These are phyloP conservation scores for Endomychus coccineus DNA, from an alignment of 2,888 invertebrate species.

Conservation along the genomic window DNA sequence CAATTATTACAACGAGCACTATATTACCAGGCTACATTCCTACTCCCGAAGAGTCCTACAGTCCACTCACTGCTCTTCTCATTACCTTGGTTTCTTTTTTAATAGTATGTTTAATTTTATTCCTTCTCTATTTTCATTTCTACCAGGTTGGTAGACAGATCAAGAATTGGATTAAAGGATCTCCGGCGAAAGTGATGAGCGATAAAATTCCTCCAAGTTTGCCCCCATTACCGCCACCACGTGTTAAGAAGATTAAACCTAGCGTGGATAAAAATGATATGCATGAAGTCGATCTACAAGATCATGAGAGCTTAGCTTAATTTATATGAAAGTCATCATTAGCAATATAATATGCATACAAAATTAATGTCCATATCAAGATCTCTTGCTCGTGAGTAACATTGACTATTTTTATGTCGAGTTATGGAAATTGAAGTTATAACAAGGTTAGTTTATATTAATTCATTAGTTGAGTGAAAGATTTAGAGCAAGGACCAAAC, in stretches of 20 bases:
- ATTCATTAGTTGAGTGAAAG: too few species aligned
- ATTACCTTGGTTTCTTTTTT: constrained; percentile 60
- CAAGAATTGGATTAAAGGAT: constrained; percentile 53
- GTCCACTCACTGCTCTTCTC: constrained; percentile 50
- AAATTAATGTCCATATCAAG: too few species aligned
- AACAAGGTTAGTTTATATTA: too few species aligned
- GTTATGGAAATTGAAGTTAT: too few species aligned
- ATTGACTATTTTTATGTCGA: too few species aligned
- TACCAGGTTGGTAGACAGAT: constrained; percentile 65
- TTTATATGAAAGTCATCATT: too few species aligned
- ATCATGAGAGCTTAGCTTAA: too few species aligned
- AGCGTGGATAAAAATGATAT: neutral
- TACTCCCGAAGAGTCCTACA: constrained; percentile 37
- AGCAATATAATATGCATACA: too few species aligned
- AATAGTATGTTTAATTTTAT: constrained; percentile 57
- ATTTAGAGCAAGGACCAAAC: too few species aligned
- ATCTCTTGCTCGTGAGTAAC: too few species aligned
- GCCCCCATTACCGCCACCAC: constrained; percentile 36
- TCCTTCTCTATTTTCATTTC: constrained; percentile 66
- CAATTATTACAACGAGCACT: constrained; percentile 30
- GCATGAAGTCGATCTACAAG: constrained; percentile 3
- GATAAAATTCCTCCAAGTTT: constrained; percentile 13
- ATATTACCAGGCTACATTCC: constrained; percentile 18
- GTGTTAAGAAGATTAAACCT: constrained; percentile 17
- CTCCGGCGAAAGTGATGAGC: constrained; percentile 9